A percentile compares a stretch with the other conserved stretches of the same genome.
phyloP scores from a whole-genome alignment of 2,888 invertebrate species.

The Allolobophora icterica region DNA sequence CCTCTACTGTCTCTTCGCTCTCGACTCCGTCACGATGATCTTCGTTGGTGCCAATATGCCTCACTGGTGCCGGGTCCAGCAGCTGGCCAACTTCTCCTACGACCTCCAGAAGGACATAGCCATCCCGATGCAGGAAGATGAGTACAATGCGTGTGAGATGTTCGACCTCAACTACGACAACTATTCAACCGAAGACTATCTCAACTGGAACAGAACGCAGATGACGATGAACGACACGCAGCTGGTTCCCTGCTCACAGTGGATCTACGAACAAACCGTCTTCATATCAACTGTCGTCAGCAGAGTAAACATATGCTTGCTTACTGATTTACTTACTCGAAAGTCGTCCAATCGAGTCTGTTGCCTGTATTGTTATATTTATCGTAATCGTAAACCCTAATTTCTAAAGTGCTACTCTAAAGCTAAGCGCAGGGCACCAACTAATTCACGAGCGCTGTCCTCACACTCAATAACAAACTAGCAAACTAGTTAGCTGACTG shows the following conservation, averaged over 20 bases:
- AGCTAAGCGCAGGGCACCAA: too few relatives aligned
- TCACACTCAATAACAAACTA: too few relatives aligned
- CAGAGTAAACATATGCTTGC: constrained; percentile 29
- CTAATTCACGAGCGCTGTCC: too few relatives aligned
- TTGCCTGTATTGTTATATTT: too few relatives aligned
- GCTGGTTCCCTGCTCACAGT: constrained; percentile 20
- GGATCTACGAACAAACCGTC: constrained; percentile 41
- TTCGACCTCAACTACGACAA: constrained; percentile 38
- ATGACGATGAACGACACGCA: background rate
- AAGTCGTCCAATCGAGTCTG: too few relatives aligned
- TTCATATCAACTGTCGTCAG: constrained; percentile 38
- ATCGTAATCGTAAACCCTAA: too few relatives aligned
- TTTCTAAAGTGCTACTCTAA: too few relatives aligned
- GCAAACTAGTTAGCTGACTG: too few relatives aligned
- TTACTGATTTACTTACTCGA: too few relatives aligned
- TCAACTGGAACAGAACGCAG: constrained; percentile 40
- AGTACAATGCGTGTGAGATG: constrained; percentile 39
- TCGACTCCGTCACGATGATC: constrained; percentile 36
- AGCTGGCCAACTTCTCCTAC: constrained; percentile 34
- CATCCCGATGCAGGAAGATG: constrained; percentile 34
- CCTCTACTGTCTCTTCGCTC: constrained; percentile 19
- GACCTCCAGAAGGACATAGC: constrained; percentile 44
- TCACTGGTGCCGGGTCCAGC: constrained; percentile 41
- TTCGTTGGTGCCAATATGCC: constrained; percentile 39
- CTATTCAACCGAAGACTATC: constrained; percentile 38